These are phyloP conservation scores for Hyposoter didymator DNA, from an alignment of 2,888 invertebrate genomes.

Conservation along the genomic window DNA sequence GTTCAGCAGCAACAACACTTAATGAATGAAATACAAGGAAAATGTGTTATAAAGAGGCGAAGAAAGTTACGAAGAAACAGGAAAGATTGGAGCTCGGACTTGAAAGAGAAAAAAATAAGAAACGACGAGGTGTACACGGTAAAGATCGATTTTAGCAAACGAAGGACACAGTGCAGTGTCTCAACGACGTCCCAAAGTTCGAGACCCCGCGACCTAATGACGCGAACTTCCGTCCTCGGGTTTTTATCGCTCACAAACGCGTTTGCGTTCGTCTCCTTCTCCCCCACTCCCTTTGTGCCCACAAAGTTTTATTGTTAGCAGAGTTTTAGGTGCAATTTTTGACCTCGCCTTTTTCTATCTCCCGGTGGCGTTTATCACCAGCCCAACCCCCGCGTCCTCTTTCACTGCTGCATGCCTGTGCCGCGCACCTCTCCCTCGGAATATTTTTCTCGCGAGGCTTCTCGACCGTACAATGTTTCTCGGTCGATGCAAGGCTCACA, in stretches of 20 bases:
- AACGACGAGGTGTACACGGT: slow-evolving; percentile 7
- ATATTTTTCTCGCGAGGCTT: slow-evolving; percentile 59
- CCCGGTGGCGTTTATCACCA: slow-evolving; percentile 59
- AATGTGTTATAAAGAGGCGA: neutral
- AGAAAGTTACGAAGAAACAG: neutral
- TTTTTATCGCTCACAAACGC: slow-evolving; percentile 60
- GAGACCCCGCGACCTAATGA: slow-evolving; percentile 77
- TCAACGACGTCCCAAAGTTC: slow-evolving; percentile 71
- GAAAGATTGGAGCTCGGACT: slow-evolving; percentile 33
- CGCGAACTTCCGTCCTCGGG: slow-evolving; percentile 75
- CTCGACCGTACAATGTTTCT: slow-evolving; percentile 55
- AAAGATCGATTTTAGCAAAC: slow-evolving; percentile 45
- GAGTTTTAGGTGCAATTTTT: slow-evolving; percentile 76
- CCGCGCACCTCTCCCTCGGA: slow-evolving; percentile 8
- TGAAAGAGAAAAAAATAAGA: neutral
- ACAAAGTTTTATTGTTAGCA: slow-evolving; percentile 76
- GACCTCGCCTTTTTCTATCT: slow-evolving; percentile 68
- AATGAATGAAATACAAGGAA: slow-evolving; percentile 32
- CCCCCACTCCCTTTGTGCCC: slow-evolving; percentile 48
- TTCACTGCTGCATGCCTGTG: neutral
- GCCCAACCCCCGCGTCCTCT: slow-evolving; percentile 57
- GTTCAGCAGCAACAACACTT: neutral
- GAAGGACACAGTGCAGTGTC: slow-evolving; percentile 28
- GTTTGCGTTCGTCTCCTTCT: slow-evolving; percentile 53
- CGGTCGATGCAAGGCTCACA: slow-evolving; percentile 59